Base-by-base conservation (phyloP, 2,113 vertebrate genomes). In the Lathamus discolor region DNA sequence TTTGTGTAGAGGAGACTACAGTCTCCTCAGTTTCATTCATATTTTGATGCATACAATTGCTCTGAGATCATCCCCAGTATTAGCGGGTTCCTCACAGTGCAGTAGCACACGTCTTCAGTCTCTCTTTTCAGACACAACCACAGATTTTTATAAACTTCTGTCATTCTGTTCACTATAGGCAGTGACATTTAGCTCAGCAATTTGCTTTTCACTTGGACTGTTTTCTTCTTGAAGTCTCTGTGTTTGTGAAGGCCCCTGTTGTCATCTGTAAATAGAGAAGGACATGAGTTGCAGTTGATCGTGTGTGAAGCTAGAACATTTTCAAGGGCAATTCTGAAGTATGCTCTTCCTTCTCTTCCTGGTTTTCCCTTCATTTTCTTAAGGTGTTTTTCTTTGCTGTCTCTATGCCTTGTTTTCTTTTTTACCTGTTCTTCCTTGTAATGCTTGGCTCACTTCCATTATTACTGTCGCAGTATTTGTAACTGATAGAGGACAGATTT, bases 141-240 rank as follows among this genome's bases (percentile, higher is more conserved):
- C 16, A 14, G 7, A 19, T 95, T 94, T 86, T 88, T 77, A 54
- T 76, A 79, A 92, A 68, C 57, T 86, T 93, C 13, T 92, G 27
- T 90, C 37, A 67, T 69, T 92, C 52, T 49, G 17, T 91, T 91
- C 93, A 31, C 75, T 90, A 37, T 52, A 85, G 67, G 24, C 67
- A 67, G 11, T 95, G 92, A 90, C 72, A 92, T 92, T 93, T 96
- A 88, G 73, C 75, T 63, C 70, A 81, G 81, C 49, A 37, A 39
- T 90, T 95, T 91, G 69, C 84, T 88, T 89, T 79, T 93, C 78
- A 66, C 24, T 86, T 88, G 39, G 3, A 43, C 37, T 64, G 41
- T 70, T 83, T 80, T 92, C 76, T 85, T 86, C 73, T 48, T 49
- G 44, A 61, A 39, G 4, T 72, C 22, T 93, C 80, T 72, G 23